Evolutionary conservation across 2,797 vertebrate species (phyloP), one percentile per base, ranked within the genome.

Genomic region (Microcaecilia unicolor): DNA sequence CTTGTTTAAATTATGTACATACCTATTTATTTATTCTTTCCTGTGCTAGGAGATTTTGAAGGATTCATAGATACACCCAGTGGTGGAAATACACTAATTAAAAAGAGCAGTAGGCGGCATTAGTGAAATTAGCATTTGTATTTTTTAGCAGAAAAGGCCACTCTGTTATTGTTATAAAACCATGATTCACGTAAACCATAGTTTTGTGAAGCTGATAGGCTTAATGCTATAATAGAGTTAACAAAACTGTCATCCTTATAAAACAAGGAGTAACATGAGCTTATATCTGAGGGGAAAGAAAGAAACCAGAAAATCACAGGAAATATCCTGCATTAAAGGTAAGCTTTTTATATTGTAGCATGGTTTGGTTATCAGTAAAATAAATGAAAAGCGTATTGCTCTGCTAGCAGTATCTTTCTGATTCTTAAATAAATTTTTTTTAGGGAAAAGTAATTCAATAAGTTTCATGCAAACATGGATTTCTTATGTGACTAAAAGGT

Each of bases 61-160:
- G 19, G 20, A 20, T 20, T 20, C 20, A 8, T 19, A 20, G n/a
- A n/a, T n/a, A n/a, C 19, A 20, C 19, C 19, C 19, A 6, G 19
- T 19, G 15, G 13, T 11, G 10, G 21, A n/a, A n/a, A 5, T 42
- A 61, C n/a, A 25, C 15, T 47, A 25, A 2, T 24, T 16, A 16
- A 1, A 9, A 0, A 23, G 12, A 26, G 20, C 69, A 51, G 47
- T 12, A 67, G 64, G 53, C 25, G 62, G 64, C 69, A 48, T 33
- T 55, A 26, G 25, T 2, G 5, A 15, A 2, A 18, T 25, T 31
- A 26, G 10, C 17, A 7, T 1, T 7, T 24, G 3, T 4, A 24
- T 11, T 38, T 30, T n/a, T n/a, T n/a, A n/a, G 18, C 10, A 22
- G 28, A 10, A 10, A 28, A 37, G 7, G 10, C 8, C 14, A 4